Percentiles rank a stretch among this genome's conserved stretches.
Evolutionary conservation across 2,888 invertebrate species (phyloP).

Genomic region (Acrobasis consociella): DNA sequence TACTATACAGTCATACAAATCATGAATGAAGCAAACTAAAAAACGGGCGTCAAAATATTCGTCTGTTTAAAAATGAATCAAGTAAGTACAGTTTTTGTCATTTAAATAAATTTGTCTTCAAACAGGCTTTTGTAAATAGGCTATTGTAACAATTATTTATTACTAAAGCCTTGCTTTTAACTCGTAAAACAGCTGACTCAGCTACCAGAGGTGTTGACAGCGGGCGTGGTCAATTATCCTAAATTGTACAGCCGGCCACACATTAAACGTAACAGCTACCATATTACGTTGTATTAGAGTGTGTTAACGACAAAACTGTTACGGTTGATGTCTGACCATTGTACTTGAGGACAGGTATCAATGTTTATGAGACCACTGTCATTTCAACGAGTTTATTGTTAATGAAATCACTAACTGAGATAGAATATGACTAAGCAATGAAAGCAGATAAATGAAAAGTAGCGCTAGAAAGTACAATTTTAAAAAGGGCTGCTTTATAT

Average conservation of each 20-base stretch:
- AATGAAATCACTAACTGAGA: neutral
- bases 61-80: too few relatives aligned
- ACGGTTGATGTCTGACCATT: neutral
- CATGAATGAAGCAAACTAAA: too few relatives aligned
- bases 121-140: neutral
- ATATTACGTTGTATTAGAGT: too few relatives aligned
- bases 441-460: too few relatives aligned
- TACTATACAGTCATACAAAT: too few relatives aligned
- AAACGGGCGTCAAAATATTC: too few relatives aligned
- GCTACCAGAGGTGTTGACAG: constrained; percentile 16
- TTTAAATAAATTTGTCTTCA: constrained; percentile 8
- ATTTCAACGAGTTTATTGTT: constrained; percentile 5
- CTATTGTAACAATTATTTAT: neutral
- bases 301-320: too few relatives aligned
- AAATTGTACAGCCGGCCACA: neutral
- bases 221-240: constrained; percentile 21
- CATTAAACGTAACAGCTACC: neutral
- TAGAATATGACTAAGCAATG: neutral
- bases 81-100: too few relatives aligned
- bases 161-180: neutral
- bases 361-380: constrained; percentile 10
- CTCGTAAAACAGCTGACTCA: constrained; percentile 16
- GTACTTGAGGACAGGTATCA: neutral
- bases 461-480: too few relatives aligned
- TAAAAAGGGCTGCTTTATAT: too few relatives aligned